Conservation (phyloP, 2,113 vertebrate genomes). For the Pseudonaja textilis region DNA sequence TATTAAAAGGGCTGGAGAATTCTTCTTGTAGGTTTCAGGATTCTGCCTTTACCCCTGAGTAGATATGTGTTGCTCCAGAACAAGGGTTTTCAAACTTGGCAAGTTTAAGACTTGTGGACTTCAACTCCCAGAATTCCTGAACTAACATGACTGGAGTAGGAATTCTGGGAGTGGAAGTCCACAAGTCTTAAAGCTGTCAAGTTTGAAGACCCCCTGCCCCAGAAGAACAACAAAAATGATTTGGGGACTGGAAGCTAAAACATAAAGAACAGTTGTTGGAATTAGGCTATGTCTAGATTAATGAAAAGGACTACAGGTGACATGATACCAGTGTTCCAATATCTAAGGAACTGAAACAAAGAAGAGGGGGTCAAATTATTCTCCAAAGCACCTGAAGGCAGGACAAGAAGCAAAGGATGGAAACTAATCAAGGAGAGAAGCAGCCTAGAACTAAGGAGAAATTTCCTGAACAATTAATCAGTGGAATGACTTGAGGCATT, state of each 20-base stretch:
- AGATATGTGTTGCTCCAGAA: neutral
- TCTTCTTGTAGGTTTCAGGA: neutral
- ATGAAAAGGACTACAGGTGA: neutral
- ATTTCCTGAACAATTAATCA: no score
- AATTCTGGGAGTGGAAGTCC: no score
- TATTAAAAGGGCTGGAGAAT: neutral
- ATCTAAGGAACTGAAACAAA: neutral
- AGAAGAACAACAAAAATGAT: neutral
- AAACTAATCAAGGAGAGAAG: no score
- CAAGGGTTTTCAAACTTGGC: no score
- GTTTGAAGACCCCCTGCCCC: neutral
- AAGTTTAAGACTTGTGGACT: no score
- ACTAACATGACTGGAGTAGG: no score
- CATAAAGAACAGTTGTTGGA: neutral
- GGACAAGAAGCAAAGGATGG: neutral
- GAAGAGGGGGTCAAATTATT: neutral
- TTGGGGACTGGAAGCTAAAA: neutral
- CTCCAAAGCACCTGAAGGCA: neutral
- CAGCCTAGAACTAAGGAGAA: no score
- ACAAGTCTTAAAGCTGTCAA: no score
- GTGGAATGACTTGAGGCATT: no score
- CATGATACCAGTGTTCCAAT: neutral
- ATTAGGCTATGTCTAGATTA: neutral
- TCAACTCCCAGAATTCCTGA: no score
- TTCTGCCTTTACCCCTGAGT: neutral